These are phyloP conservation scores for Microchirus variegatus DNA, from an alignment of 2,797 vertebrate genomes.

Conservation along the genomic window DNA sequence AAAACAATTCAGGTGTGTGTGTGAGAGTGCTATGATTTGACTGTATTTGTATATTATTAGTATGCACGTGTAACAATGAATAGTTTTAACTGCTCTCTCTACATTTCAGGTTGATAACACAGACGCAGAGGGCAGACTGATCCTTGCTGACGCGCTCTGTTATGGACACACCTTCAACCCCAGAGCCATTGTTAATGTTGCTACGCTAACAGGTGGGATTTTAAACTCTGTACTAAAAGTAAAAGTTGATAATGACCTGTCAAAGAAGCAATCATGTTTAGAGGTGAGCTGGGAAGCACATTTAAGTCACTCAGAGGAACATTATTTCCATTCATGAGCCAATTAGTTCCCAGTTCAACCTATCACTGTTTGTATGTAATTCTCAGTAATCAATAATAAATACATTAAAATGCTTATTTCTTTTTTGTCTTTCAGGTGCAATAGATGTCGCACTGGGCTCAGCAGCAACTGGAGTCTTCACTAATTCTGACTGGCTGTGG, in stretches of 20 bases:
- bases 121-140: conserved; percentile 93
- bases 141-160: conserved; percentile 92
- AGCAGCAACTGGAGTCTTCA: conserved; percentile 94
- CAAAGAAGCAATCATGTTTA: too few species aligned
- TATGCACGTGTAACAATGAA: not conserved
- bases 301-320: too few species aligned
- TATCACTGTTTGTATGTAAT: too few species aligned
- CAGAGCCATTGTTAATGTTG: conserved; percentile 89
- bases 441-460: conserved; percentile 95
- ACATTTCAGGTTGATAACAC: conserved; percentile 93
- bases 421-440: conserved; percentile 81
- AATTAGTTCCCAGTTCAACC: too few species aligned
- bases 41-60: not conserved
- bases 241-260: too few species aligned
- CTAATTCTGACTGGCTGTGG: conserved; percentile 96
- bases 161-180: conserved; percentile 91
- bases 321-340: too few species aligned
- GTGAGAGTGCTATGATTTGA: not conserved
- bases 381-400: too few species aligned
- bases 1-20: conserved; percentile 95
- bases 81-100: conserved; percentile 3
- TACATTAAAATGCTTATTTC: too few species aligned
- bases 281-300: too few species aligned
- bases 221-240: not conserved
- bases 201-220: conserved; percentile 91